These are phyloP conservation scores for Troides helena DNA, from an alignment of 2,888 invertebrate species.

Conservation along the genomic window DNA sequence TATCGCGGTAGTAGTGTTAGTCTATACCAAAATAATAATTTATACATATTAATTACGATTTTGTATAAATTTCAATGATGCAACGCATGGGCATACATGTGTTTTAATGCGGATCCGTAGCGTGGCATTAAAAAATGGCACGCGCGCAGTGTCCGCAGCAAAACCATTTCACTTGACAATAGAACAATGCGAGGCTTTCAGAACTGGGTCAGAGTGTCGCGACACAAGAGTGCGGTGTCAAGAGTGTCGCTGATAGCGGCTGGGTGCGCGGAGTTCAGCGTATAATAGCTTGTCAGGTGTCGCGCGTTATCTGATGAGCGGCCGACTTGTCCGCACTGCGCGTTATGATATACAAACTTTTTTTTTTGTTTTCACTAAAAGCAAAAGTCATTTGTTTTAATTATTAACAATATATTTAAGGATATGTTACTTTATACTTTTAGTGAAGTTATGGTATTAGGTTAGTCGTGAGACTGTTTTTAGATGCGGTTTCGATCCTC, in stretches of 20 bases:
- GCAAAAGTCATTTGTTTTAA: no score
- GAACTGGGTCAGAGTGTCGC: conserved; percentile 66
- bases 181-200: conserved; percentile 52
- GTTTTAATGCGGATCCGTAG: not conserved
- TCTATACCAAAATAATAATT: no score
- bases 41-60: no score
- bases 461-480: no score
- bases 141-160: conserved; percentile 7
- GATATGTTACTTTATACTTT: no score
- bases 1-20: no score
- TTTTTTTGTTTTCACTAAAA: no score
- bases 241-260: conserved; percentile 45
- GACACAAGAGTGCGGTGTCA: conserved; percentile 37
- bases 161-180: conserved; percentile 38
- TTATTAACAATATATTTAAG: no score
- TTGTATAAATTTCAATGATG: no score
- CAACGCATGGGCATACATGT: no score
- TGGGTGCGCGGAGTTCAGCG: conserved; percentile 44
- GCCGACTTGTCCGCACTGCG: conserved; percentile 46
- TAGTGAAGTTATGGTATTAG: no score
- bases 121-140: not conserved
- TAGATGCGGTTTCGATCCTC: no score
- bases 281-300: conserved; percentile 43
- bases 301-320: conserved; percentile 45
- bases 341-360: conserved; percentile 41